phyloP scores from a whole-genome alignment of 2,888 invertebrate species.

The Podotricha telesiphe region DNA sequence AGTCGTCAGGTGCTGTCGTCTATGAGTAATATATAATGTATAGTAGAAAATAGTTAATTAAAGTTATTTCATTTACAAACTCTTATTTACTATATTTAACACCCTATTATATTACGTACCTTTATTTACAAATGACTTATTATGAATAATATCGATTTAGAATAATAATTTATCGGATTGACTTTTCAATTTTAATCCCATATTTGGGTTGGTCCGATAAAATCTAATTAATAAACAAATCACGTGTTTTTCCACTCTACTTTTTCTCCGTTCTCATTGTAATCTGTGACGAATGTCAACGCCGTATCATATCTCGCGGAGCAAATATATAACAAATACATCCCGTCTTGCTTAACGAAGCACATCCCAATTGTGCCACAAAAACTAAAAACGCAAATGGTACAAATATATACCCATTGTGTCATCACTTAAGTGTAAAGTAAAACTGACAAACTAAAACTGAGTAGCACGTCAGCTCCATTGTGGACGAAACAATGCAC shows the following conservation, averaged over 20 bases:
- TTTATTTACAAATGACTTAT: no score
- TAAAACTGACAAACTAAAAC: conserved; percentile 41
- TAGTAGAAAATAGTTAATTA: no score
- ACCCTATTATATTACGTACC: no score
- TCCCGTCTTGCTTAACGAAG: neutral
- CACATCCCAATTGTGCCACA: conserved; percentile 5
- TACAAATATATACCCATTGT: conserved; percentile 8
- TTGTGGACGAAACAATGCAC: conserved; percentile 34
- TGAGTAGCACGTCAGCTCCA: conserved; percentile 34
- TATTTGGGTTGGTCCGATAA: no score
- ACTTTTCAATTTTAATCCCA: no score
- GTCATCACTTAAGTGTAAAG: conserved; percentile 41
- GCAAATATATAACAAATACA: neutral
- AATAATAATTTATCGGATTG: no score
- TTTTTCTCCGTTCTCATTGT: neutral
- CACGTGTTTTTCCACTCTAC: neutral
- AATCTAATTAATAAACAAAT: no score
- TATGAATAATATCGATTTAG: no score
- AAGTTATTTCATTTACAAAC: no score
- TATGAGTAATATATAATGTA: no score
- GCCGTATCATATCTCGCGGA: neutral
- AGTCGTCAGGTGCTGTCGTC: no score
- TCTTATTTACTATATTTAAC: no score
- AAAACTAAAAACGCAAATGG: neutral
- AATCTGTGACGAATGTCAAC: neutral